A percentile compares a stretch with the other conserved stretches of the same genome.
phyloP scores from a whole-genome alignment of 1,140 invertebrate genomes.

The Drosophila nannoptera region DNA sequence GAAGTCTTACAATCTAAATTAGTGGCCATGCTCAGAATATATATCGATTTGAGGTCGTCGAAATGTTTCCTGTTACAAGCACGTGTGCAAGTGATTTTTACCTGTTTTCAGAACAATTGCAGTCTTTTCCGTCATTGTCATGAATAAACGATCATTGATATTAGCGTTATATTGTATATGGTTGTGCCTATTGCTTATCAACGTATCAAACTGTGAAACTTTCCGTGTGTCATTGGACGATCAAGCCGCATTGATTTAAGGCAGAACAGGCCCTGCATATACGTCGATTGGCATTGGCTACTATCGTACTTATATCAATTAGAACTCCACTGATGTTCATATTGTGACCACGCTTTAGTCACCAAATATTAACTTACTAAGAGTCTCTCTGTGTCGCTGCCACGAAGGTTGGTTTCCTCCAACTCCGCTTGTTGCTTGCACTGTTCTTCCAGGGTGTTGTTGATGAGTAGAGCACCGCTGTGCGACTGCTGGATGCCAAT shows the following conservation, averaged over 20 bases:
- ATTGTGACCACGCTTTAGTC: no score
- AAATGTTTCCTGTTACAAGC: no score
- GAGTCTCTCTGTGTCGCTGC: not conserved
- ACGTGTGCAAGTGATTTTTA: no score
- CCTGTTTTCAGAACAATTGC: no score
- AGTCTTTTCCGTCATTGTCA: conserved; percentile 14
- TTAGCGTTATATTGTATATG: conserved; percentile 2
- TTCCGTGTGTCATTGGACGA: conserved; percentile 1
- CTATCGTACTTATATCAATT: no score
- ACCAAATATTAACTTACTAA: no score
- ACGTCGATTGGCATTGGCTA: no score
- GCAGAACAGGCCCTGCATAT: not conserved
- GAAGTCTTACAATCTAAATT: no score
- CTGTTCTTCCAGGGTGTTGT: conserved; percentile 48
- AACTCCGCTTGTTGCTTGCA: conserved; percentile 39
- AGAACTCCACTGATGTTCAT: no score
- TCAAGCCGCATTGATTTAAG: not conserved
- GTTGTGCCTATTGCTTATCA: conserved; percentile 7
- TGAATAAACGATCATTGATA: conserved; percentile 37
- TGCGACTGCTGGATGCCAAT: conserved; percentile 60
- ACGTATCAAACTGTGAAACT: not conserved
- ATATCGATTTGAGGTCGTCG: no score
- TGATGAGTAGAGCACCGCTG: conserved; percentile 39
- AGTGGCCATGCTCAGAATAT: no score
- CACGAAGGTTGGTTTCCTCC: not conserved